Base-by-base conservation (phyloP, 2,888 invertebrate species). In the Rhodophaea formosa region DNA sequence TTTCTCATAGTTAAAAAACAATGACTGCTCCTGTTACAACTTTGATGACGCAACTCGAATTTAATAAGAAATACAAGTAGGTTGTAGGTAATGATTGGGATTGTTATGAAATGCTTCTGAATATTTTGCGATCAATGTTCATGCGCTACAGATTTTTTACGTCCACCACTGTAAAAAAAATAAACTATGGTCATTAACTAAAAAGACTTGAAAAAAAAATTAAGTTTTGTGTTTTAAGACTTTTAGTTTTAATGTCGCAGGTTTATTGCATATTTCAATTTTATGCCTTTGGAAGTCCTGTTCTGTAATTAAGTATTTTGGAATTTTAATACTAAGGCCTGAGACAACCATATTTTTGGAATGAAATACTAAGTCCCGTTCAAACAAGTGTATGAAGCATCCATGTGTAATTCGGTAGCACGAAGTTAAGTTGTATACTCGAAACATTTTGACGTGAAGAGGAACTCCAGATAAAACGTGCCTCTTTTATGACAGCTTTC, bases 401-500 rank as follows among this genome's bases (percentile, higher is more conserved):
- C n/a, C n/a, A 47, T 29, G 2, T n/a, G n/a, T n/a, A n/a, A n/a
- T 47, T 47, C 29, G 14, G 30, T 47, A 29, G 47, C 30, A n/a
- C n/a, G n/a, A 39, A 12, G n/a, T 39, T 39, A 39, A 39, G 39
- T 39, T 39, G 23, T 39, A 8, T 39, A 23, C 46, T 46, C 12
- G 10, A 46, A 12, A 15, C 15, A 43, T 43, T 43, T 43, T 43
- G 23, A 16, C 23, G 14, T 29, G 47, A 47, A 47, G 29, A 47
- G 47, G 47, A 29, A 47, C 30, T 29, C 12, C n/a, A 47, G 47
- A 47, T 47, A 47, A 30, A n/a, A n/a, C n/a, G 47, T n/a, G 7
- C 10, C 23, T 16, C 8, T 12, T 52, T 39, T 52, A 39, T 10
- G 35, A 52, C 52, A 52, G 52, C 35, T 53, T 53, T 53, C n/a